Percentiles rank a stretch among this genome's conserved stretches.
These are phyloP conservation scores for Pammene fasciana DNA, from an alignment of 2,888 invertebrate species.

Conservation along the genomic window DNA sequence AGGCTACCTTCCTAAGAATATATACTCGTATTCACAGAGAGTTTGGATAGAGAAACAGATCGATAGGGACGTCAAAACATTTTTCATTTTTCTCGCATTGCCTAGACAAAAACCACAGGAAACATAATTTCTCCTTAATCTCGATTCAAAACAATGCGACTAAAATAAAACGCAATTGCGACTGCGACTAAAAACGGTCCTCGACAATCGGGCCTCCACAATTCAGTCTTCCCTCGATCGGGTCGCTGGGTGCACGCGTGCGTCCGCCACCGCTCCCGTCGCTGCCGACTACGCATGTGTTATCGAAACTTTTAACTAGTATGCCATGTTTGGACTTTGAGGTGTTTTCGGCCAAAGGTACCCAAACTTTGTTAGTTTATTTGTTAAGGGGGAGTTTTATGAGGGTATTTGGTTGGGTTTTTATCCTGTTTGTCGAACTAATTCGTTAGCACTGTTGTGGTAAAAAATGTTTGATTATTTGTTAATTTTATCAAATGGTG, in stretches of 20 bases:
- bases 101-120: too few relatives aligned
- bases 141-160: not conserved
- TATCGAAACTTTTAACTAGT: conserved; percentile 47
- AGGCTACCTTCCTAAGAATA: too few relatives aligned
- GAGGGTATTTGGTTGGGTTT: not conserved
- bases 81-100: too few relatives aligned
- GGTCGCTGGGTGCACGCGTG: conserved; percentile 2
- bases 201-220: not conserved
- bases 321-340: conserved; percentile 48
- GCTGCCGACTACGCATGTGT: conserved; percentile 51
- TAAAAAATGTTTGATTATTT: too few relatives aligned
- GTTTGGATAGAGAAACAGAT: too few relatives aligned
- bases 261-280: not conserved
- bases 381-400: not conserved
- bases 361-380: conserved; percentile 17
- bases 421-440: not conserved
- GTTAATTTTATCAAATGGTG: too few relatives aligned
- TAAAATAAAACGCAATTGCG: not conserved
- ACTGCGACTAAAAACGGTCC: not conserved
- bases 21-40: too few relatives aligned
- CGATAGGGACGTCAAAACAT: too few relatives aligned
- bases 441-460: too few relatives aligned
- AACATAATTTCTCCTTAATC: too few relatives aligned
- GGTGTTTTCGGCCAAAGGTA: conserved; percentile 37
- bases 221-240: conserved; percentile 28